Evolutionary conservation across 2,113 vertebrate species (phyloP), one percentile per base, ranked within the genome.

Genomic region (Isichthys henryi): DNA sequence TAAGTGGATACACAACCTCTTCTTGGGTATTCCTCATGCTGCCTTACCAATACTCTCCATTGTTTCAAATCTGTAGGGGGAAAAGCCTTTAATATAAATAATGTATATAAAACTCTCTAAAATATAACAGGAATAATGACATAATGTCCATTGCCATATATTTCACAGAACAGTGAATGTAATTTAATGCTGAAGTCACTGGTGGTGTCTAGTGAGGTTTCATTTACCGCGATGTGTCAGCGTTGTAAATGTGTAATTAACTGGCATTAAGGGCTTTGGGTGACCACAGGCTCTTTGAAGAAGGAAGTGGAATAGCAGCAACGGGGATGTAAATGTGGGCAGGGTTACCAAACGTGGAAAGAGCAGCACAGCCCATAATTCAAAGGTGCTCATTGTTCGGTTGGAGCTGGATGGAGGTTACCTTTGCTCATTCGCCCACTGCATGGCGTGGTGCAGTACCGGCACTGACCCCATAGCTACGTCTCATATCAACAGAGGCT

Each of bases 301-400:
- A 52, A 49, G 70, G 88, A 45, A 50, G 56, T 8, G 43, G 31
- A 53, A 53, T 8, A 17, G 88, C 21, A 8, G 10, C 19, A 46
- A 31, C 15, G 8, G 66, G 27, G 83, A n/a, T 52, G n/a, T 31
- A 8, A 19, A 27, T 88, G 50, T 53, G 87, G 50, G 83, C 83
- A 49, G 23, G 85, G 87, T 87, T 70, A 83, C 52, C 46, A 48
- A 70, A 58, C 62, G 85, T 91, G 87, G 90, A 91, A 90, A 91
- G 77, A 70, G 88, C 66, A 66, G 83, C 35, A 23, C 87, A 86
- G n/a, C 5, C 52, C 35, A 39, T 89, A 86, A 91, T 91, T 90
- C 90, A 48, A 89, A 83, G 74, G 86, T 46, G 27, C 56, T 49
- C 35, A 31, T 23, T 90, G 52, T 91, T 31, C 53, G 46, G 70